phyloP scores from a whole-genome alignment of 2,888 invertebrate genomes.

The Thysanoteuthis rhombus region DNA sequence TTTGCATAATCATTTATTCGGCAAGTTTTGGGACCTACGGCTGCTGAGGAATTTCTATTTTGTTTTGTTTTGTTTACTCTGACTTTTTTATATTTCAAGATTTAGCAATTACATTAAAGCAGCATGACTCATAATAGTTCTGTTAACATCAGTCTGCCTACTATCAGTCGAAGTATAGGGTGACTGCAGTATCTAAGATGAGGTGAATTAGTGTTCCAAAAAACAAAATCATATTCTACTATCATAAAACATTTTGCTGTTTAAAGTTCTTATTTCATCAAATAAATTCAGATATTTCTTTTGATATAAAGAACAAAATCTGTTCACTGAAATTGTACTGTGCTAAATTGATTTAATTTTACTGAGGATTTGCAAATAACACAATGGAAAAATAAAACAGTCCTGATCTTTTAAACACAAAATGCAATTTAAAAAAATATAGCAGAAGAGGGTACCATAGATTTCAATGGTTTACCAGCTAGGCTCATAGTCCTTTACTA shows the following conservation, averaged over 20 bases:
- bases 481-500: no score
- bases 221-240: not conserved
- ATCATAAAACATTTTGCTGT: not conserved
- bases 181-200: not conserved
- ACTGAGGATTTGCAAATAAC: no score
- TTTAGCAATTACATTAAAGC: not conserved
- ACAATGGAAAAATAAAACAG: no score
- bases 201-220: not conserved
- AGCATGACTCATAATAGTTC: not conserved
- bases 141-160: not conserved
- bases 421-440: no score
- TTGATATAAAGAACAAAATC: no score
- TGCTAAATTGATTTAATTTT: no score
- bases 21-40: not conserved
- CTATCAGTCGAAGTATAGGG: not conserved
- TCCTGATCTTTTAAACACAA: no score
- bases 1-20: not conserved
- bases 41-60: not conserved
- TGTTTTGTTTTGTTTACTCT: not conserved
- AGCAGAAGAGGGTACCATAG: no score
- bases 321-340: no score
- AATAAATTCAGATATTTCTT: not conserved
- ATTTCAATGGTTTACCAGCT: no score
- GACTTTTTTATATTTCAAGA: not conserved
- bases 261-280: not conserved